These are phyloP conservation scores for Amorpha juglandis DNA, from an alignment of 2,888 invertebrate genomes.

Conservation along the genomic window DNA sequence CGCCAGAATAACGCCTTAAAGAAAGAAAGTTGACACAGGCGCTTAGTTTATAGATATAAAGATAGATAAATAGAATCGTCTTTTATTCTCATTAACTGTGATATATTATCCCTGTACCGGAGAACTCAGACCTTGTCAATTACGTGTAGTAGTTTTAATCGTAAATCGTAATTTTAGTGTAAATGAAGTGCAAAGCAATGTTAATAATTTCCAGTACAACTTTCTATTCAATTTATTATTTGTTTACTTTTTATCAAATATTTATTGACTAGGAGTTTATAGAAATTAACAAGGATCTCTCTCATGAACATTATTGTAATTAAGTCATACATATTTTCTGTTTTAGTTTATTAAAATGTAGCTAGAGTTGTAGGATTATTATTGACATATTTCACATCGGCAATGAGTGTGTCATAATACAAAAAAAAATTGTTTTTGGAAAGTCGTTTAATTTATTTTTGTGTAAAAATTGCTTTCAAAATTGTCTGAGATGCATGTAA, in stretches of 20 bases:
- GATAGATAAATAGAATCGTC: background rate
- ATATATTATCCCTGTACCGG: background rate
- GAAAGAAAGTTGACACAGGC: too few species aligned
- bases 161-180: slow-evolving; percentile 24
- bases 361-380: background rate
- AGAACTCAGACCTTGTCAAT: slow-evolving; percentile 15
- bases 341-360: background rate
- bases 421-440: too few species aligned
- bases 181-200: slow-evolving; percentile 18
- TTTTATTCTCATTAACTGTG: slow-evolving; percentile 4
- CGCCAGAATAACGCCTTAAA: too few species aligned
- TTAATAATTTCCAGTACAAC: slow-evolving; percentile 18
- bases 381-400: background rate
- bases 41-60: background rate
- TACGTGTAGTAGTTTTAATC: slow-evolving; percentile 14
- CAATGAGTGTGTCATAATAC: too few species aligned
- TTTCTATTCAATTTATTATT: slow-evolving; percentile 23
- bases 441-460: too few species aligned
- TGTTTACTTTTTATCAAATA: slow-evolving; percentile 24
- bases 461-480: too few species aligned
- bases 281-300: background rate
- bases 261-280: slow-evolving; percentile 5
- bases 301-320: background rate
- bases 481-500: too few species aligned
- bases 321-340: background rate